phyloP scores from a whole-genome alignment of 2,888 invertebrate genomes.

The Rhaphigaster nebulosa region DNA sequence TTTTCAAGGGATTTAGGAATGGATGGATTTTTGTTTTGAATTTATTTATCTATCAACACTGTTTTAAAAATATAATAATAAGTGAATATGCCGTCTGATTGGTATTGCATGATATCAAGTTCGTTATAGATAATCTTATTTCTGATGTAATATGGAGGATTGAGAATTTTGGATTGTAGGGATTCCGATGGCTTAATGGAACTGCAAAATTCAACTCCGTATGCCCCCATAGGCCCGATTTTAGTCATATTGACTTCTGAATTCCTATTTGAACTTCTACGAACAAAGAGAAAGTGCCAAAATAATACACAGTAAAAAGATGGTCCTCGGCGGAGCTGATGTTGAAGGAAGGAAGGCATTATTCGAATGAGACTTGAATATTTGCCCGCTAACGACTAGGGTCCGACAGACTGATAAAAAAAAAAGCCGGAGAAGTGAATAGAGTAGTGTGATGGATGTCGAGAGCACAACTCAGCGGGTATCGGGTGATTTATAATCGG shows the following conservation, averaged over 20 bases:
- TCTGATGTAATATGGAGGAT: too few species aligned
- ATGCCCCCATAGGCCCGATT: too few species aligned
- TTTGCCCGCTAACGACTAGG: conserved; percentile 9
- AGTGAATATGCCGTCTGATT: too few species aligned
- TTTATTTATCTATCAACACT: too few species aligned
- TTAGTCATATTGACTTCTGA: background rate
- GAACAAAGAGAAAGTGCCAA: background rate
- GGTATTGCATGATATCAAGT: too few species aligned
- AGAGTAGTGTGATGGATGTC: conserved; percentile 8
- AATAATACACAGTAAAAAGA: background rate
- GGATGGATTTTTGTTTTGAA: too few species aligned
- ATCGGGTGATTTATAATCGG: background rate
- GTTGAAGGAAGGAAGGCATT: conserved; percentile 9
- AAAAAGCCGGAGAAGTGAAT: conserved; percentile 16
- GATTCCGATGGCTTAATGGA: too few species aligned
- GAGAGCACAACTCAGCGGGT: conserved; percentile 8
- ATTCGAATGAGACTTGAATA: conserved; percentile 35
- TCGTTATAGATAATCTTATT: too few species aligned
- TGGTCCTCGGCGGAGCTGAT: background rate
- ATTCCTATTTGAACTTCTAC: background rate
- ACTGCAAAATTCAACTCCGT: too few species aligned
- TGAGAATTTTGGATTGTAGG: too few species aligned
- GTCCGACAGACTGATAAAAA: conserved; percentile 40
- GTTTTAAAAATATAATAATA: too few species aligned
- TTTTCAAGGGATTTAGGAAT: background rate